Evolutionary conservation across 2,113 vertebrate genomes (phyloP), one percentile per base, ranked within the genome.

Genomic region (Ceyx melanurus): DNA sequence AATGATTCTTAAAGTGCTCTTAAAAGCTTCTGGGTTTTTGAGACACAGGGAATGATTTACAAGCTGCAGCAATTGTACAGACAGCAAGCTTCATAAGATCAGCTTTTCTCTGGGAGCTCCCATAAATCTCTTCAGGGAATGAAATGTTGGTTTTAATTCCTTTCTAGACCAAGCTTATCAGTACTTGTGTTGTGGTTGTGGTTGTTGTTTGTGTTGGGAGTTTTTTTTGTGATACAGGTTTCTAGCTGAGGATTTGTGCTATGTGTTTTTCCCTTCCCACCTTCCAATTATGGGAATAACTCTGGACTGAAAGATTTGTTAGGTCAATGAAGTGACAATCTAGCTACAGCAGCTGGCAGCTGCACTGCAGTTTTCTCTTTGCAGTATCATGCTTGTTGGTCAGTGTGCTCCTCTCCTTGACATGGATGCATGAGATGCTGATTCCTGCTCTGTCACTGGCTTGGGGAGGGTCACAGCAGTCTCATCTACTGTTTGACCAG

Each of bases 121-220:
- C 10, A 2, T 83, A 57, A 48, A 33, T 50, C 26, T 53, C 20
- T 64, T 72, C 0, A 45, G 29, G 35, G 29, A 76, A 17, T 73
- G 0, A 73, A 65, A 5, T 53, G 31, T 58, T 58, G 28, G 2
- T 51, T 81, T 46, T 43, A 81, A 75, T 81, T 42, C 33, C 9
- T 46, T 82, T 64, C 17, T 82, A 68, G 40, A 29, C 28, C 60
- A 37, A 64, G 9, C 37, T 72, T 79, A 20, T 29, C 25, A 35
- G 4, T 35, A n/a, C 3, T 42, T 79, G n/a, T 70, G 9, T 0
- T 3, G 18, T 21, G 2, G 9, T n/a, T n/a, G n/a, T n/a, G n/a
- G n/a, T n/a, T n/a, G n/a, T n/a, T n/a, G n/a, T n/a, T n/a, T n/a
- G n/a, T n/a, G n/a, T n/a, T n/a, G n/a, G n/a, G n/a, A n/a, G n/a